Conservation (phyloP, 2,113 vertebrate species). For the Psophia crepitans region DNA sequence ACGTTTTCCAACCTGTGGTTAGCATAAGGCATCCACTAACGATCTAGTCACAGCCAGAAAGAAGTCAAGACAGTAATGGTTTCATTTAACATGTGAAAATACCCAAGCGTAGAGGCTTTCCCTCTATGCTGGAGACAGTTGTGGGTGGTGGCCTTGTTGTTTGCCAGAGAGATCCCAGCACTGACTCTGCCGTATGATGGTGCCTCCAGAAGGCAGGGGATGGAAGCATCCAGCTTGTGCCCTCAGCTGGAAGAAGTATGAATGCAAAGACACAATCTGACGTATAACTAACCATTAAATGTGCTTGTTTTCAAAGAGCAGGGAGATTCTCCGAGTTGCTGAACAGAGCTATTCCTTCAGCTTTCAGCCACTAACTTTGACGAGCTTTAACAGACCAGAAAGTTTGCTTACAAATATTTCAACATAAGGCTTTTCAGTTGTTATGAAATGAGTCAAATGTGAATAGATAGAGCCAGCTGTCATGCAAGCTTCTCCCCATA, state of each 20-base stretch:
- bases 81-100: background rate
- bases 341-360: background rate
- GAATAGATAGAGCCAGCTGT: conserved; percentile 44
- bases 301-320: background rate
- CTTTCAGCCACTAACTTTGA: background rate
- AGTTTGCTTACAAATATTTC: conserved; percentile 56
- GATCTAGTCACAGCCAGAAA: background rate
- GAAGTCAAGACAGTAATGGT: background rate
- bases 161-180: background rate
- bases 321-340: background rate
- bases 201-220: background rate
- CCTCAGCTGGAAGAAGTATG: background rate
- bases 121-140: background rate
- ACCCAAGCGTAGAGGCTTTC: background rate
- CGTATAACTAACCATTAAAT: rapidly evolving
- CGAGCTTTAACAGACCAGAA: background rate
- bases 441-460: conserved; percentile 45
- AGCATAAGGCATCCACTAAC: rapidly evolving
- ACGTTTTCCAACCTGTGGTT: background rate
- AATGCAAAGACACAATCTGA: background rate
- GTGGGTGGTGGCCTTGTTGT: background rate
- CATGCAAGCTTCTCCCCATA: conserved; percentile 12
- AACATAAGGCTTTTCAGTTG: conserved; percentile 46
- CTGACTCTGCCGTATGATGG: background rate
- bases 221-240: background rate